Evolutionary conservation across 2,113 vertebrate genomes (phyloP).

Genomic region (Riparia riparia): DNA sequence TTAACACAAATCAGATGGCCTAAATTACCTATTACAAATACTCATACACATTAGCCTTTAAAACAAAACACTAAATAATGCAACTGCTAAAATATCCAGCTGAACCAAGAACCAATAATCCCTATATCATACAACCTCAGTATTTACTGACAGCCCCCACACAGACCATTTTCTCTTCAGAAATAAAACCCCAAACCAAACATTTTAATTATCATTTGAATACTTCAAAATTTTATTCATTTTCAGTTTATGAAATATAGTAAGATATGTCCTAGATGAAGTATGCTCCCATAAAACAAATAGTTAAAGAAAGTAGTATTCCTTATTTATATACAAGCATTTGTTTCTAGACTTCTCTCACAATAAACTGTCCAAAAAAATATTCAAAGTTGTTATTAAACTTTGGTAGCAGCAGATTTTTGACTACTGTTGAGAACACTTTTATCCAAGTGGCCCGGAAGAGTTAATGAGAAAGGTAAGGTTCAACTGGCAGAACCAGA

Average conservation of each 20-base stretch:
- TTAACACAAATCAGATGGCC: not conserved
- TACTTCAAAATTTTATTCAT: not conserved
- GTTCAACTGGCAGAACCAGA: not conserved
- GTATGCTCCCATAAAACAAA: not conserved
- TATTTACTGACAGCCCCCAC: not conserved
- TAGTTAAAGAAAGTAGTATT: not conserved
- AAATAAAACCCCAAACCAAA: accelerated
- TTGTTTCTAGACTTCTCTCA: not conserved
- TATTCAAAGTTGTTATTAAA: not conserved
- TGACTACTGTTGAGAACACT: not conserved
- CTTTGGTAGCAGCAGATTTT: not conserved
- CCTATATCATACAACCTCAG: accelerated
- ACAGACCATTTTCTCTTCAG: accelerated
- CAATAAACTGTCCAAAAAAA: not conserved
- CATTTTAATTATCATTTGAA: not conserved
- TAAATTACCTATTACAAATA: not conserved
- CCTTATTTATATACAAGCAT: not conserved
- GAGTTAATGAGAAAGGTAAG: not conserved
- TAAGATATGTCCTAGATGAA: not conserved
- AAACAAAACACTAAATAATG: not conserved
- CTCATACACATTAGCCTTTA: not conserved
- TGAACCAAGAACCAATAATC: not conserved
- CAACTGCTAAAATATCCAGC: accelerated
- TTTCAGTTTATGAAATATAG: not conserved
- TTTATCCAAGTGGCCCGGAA: not conserved